Percentiles rank a stretch among this genome's conserved stretches.
Conservation (phyloP, 2,888 invertebrate genomes). For the Pristionchus mayeri region DNA sequence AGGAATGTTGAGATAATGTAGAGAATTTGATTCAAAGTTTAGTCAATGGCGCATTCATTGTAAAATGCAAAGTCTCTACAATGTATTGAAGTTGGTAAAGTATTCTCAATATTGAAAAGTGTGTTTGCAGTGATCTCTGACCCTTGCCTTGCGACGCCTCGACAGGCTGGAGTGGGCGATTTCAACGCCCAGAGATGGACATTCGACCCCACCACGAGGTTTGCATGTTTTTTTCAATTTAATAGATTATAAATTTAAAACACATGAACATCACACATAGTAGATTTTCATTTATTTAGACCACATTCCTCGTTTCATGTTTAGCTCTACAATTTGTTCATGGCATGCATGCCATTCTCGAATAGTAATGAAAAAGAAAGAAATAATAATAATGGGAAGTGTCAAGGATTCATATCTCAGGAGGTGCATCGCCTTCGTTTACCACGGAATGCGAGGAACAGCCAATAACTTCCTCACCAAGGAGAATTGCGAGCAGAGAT, state of each 20-base stretch:
- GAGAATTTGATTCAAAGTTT: neutral
- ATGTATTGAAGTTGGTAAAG: neutral
- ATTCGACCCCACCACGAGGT: conserved; percentile 60
- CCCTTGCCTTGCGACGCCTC: conserved; percentile 68
- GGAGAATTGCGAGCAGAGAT: conserved; percentile 64
- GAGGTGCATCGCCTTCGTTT: conserved; percentile 65
- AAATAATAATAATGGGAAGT: conserved; percentile 1
- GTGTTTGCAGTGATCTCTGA: conserved; percentile 66
- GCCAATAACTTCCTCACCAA: conserved; percentile 69
- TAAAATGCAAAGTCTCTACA: neutral
- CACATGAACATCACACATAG: too few relatives aligned
- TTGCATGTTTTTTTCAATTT: too few relatives aligned
- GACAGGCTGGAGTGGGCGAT: conserved; percentile 66
- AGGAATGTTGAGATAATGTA: neutral
- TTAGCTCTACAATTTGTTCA: too few relatives aligned
- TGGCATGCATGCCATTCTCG: too few relatives aligned
- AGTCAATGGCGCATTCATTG: neutral
- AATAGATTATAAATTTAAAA: too few relatives aligned
- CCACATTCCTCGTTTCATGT: too few relatives aligned
- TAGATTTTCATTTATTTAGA: too few relatives aligned
- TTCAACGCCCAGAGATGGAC: conserved; percentile 67
- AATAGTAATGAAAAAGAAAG: neutral
- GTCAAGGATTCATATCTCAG: conserved; percentile 4
- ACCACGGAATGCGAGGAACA: conserved; percentile 67
- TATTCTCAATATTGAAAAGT: neutral